phyloP scores from a whole-genome alignment of 1,140 invertebrate species.

The Macrocentrus cingulum region DNA sequence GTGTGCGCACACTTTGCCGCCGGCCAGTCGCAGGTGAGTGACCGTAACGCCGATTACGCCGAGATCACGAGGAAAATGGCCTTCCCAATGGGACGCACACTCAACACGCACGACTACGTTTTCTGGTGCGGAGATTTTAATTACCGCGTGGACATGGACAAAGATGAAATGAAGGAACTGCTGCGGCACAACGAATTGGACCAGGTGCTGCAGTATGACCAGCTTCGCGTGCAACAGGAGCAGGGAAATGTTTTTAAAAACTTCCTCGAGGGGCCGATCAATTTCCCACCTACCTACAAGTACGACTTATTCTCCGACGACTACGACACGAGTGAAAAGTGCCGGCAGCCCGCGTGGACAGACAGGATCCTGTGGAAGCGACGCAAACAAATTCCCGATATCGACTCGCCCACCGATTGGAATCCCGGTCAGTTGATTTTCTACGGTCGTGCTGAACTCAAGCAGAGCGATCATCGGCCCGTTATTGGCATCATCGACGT shows the following conservation, averaged over 20 bases:
- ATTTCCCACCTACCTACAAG: constrained; percentile 97
- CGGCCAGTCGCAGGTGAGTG: constrained; percentile 93
- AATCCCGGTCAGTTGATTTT: constrained; percentile 80
- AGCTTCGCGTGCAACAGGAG: constrained; percentile 79
- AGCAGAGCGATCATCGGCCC: constrained; percentile 97
- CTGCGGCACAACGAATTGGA: constrained; percentile 78
- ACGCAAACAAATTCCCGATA: constrained; percentile 71
- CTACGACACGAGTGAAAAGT: constrained; percentile 99
- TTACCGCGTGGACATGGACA: constrained; percentile 94
- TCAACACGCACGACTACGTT: constrained; percentile 96
- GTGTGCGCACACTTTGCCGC: constrained; percentile 99
- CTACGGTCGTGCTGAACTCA: constrained; percentile 92
- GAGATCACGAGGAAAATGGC: constrained; percentile 92
- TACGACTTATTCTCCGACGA: constrained; percentile 99
- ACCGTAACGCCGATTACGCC: constrained; percentile 94
- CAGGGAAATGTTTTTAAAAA: constrained; percentile 90
- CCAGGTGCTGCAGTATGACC: constrained; percentile 83
- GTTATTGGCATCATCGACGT: constrained; percentile 89
- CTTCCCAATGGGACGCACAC: constrained; percentile 90
- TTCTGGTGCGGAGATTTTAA: constrained; percentile 99
- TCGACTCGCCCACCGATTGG: constrained; percentile 64
- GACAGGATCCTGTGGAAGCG: constrained; percentile 92
- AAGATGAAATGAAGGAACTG: constrained; percentile 89
- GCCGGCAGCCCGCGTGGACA: constrained; percentile 95
- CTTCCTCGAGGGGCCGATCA: constrained; percentile 89